phyloP scores from a whole-genome alignment of 2,888 invertebrate genomes.

The Lycophotia porphyrea region DNA sequence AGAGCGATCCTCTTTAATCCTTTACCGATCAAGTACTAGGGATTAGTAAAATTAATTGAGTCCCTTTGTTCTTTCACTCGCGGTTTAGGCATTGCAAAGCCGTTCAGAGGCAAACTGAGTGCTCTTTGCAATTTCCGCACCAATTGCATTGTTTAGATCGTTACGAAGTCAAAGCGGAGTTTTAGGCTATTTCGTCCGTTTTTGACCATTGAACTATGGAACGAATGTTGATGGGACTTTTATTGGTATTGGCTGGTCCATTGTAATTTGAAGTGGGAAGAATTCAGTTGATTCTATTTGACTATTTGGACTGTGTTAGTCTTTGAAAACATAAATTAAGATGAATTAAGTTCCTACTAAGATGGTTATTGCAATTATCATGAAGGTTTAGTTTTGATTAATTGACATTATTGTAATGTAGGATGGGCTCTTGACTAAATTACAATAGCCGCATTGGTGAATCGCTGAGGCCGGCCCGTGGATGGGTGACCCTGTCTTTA shows the following conservation, averaged over 20 bases:
- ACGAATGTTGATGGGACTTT: conserved; percentile 16
- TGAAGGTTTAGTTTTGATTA: not conserved
- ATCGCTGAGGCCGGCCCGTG: too few species aligned
- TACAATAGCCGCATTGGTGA: not conserved
- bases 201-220: conserved; percentile 23
- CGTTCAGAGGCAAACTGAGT: conserved; percentile 21
- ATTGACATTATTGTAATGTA: not conserved
- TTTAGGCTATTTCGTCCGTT: conserved; percentile 16
- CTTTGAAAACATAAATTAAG: not conserved
- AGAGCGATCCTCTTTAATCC: not conserved
- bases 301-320: not conserved
- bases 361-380: not conserved
- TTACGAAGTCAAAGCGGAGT: conserved; percentile 44
- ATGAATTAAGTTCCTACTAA: not conserved
- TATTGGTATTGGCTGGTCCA: not conserved
- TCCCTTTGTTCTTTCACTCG: conserved; percentile 27
- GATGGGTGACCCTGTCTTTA: too few species aligned
- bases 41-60: conserved; percentile 9
- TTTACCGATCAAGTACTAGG: not conserved
- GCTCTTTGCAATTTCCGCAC: conserved; percentile 30
- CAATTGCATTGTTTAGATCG: conserved; percentile 35
- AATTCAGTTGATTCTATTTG: not conserved
- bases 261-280: not conserved
- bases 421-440: not conserved
- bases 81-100: conserved; percentile 4